Evolutionary conservation across 1,140 invertebrate species (phyloP).

Genomic region (Tribolium castaneum): DNA sequence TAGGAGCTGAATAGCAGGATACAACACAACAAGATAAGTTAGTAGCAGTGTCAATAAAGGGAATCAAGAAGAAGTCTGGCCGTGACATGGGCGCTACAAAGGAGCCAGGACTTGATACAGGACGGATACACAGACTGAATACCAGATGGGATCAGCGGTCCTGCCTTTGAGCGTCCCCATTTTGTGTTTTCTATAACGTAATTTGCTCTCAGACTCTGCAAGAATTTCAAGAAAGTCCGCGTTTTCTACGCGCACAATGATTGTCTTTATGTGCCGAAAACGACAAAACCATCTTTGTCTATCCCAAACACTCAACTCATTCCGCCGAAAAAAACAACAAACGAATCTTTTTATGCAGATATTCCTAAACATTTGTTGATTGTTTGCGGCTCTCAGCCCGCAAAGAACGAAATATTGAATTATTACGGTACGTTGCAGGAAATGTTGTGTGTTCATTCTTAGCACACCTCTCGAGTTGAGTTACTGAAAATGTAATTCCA

Average conservation of each 20-base stretch:
- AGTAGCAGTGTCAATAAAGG: constrained; percentile 41
- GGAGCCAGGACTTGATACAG: constrained; percentile 43
- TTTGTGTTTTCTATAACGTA: constrained; percentile 46
- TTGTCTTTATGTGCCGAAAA: constrained; percentile 7
- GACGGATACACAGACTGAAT: constrained; percentile 44
- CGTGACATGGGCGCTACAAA: constrained; percentile 43
- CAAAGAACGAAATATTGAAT: constrained; percentile 45
- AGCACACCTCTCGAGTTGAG: constrained; percentile 52
- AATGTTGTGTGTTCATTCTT: constrained; percentile 50
- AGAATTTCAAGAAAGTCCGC: constrained; percentile 40
- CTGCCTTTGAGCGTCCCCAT: constrained; percentile 40
- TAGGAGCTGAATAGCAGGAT: constrained; percentile 7
- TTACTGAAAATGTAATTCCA: constrained; percentile 57
- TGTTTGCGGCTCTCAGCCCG: neutral
- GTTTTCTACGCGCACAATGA: constrained; percentile 2
- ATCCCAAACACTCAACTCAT: neutral
- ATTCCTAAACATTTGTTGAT: constrained; percentile 3
- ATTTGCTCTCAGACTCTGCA: constrained; percentile 37
- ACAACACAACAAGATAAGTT: constrained; percentile 44
- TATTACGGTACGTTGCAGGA: constrained; percentile 47
- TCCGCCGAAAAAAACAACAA: neutral
- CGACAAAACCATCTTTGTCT: neutral
- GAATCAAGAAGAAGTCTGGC: constrained; percentile 43
- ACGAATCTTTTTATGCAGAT: neutral
- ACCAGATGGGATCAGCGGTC: constrained; percentile 44